phyloP scores from a whole-genome alignment of 2,113 vertebrate species.

The Myxocyprinus asiaticus region DNA sequence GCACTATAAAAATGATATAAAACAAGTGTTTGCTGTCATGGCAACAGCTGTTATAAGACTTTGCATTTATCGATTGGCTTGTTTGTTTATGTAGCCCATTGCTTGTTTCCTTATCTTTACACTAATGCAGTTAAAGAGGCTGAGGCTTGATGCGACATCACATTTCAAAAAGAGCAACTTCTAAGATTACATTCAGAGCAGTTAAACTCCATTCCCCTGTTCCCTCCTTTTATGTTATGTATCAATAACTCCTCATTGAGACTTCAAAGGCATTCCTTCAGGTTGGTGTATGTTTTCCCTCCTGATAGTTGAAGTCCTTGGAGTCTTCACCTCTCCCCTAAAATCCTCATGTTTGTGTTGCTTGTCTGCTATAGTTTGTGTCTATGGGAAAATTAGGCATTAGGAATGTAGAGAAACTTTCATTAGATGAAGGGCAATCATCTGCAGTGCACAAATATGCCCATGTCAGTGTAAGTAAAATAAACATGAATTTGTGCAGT shows the following conservation, averaged over 20 bases:
- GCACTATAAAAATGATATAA: too few species aligned
- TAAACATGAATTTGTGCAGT: constrained; percentile 16
- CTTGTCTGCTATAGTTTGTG: constrained; percentile 30
- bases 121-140: not conserved
- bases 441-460: constrained; percentile 28
- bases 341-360: constrained; percentile 42
- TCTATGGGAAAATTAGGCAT: constrained; percentile 37
- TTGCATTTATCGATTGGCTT: not conserved
- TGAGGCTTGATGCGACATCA: constrained; percentile 1
- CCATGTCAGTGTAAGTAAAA: constrained; percentile 28
- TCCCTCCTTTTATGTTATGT: constrained; percentile 4
- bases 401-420: constrained; percentile 33
- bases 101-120: not conserved
- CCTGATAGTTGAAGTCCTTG: constrained; percentile 15
- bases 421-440: constrained; percentile 28
- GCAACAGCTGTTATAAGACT: not conserved
- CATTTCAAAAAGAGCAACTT: not conserved
- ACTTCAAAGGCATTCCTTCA: constrained; percentile 40
- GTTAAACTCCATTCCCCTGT: not conserved
- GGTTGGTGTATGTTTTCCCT: constrained; percentile 30
- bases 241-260: constrained; percentile 34
- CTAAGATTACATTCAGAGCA: not conserved
- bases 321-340: constrained; percentile 41
- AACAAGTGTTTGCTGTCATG: not conserved
- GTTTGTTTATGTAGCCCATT: not conserved